Evolutionary conservation across 35 echinoderm and acorn worm genomes (phyloP), one percentile per base, ranked within the genome.

Genomic region (Lytechinus pictus): DNA sequence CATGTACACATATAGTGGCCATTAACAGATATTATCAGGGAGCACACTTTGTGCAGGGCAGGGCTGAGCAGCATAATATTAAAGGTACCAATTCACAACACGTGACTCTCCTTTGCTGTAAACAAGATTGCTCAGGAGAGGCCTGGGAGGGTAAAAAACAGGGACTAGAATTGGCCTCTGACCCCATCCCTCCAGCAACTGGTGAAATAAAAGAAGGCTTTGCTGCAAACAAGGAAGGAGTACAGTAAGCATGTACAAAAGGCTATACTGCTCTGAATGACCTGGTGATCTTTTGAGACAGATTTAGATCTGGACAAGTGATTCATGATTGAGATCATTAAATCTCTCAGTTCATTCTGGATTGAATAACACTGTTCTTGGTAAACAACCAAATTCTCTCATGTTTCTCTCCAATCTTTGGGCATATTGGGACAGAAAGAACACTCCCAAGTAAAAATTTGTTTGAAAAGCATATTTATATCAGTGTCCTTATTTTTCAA

Each of bases 271-370:
- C 33, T 71, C 24, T 71, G 61, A 71, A 79, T 79, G 66, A 79
- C 66, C 66, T 79, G 66, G 66, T 79, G 66, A 79, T 79, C 66
- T 79, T 44, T 79, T 79, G 66, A n/a, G 66, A 79, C 21, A 79
- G 19, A 79, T 79, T 79, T 79, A 79, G 66, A 79, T 14, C 66
- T n/a, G 19, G 66, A 24, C 66, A 24, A 79, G 66, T 19, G 66
- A 79, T 79, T 79, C n/a, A 79, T 16, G 66, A 79, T 79, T 58
- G n/a, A 79, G 66, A 79, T 79, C 66, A 79, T 79, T 79, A 79
- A 79, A 79, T 79, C 66, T 79, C 66, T 24, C 66, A 79, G 66
- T 79, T 79, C 66, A 24, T 79, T 79, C 19, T 79, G 66, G 66
- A 79, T 79, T 24, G 21, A 24, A 24, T 79, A 24, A 79, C 66